phyloP scores from a whole-genome alignment of 64 coral and sea anemone species.

The Porites lutea region DNA sequence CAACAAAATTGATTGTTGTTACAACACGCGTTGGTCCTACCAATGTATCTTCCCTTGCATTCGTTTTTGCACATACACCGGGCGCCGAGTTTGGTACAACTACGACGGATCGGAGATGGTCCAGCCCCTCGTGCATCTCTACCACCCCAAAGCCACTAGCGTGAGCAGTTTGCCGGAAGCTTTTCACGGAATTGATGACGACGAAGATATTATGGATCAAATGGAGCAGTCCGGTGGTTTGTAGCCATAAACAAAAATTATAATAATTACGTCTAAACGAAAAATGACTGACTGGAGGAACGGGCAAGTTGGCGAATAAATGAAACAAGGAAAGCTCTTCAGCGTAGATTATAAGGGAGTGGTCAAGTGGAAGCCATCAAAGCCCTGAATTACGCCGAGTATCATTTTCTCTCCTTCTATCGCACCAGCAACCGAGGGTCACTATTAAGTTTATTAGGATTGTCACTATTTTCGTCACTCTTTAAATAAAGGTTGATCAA shows the following conservation, averaged over 20 bases:
- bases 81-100: constrained; percentile 64
- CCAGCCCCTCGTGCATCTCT: constrained; percentile 51
- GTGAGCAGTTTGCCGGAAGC: constrained; percentile 24
- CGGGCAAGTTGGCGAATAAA: too few relatives aligned
- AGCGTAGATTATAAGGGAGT: too few relatives aligned
- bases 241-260: neutral
- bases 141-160: neutral
- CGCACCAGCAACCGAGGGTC: too few relatives aligned
- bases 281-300: too few relatives aligned
- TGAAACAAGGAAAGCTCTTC: too few relatives aligned
- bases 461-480: too few relatives aligned
- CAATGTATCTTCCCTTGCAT: constrained; percentile 72
- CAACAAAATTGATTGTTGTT: constrained; percentile 59
- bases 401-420: too few relatives aligned
- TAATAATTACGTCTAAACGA: too few relatives aligned
- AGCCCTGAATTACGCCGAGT: too few relatives aligned
- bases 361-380: too few relatives aligned
- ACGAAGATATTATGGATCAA: constrained; percentile 7
- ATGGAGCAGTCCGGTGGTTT: neutral
- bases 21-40: constrained; percentile 51
- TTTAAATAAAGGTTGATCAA: too few relatives aligned
- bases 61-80: constrained; percentile 69
- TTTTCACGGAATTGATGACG: constrained; percentile 23
- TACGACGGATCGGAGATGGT: constrained; percentile 68
- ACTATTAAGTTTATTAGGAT: too few relatives aligned